These are phyloP conservation scores for Pitta sordida DNA, from an alignment of 2,113 vertebrate species.

Conservation along the genomic window DNA sequence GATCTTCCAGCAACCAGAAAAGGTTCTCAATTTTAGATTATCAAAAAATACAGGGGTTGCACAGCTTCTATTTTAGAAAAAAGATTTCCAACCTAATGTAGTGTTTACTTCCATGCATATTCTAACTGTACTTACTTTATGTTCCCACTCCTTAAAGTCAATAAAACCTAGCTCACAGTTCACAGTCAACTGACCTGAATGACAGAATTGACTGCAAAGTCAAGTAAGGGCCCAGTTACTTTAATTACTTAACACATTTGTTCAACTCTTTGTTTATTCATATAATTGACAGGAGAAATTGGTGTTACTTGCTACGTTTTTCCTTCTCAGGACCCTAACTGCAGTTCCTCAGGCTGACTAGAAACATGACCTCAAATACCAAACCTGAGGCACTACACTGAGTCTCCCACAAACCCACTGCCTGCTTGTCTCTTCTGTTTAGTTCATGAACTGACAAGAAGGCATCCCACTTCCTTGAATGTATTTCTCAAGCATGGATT, in stretches of 20 bases:
- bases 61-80: neutral
- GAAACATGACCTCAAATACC: neutral
- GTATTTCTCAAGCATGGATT: neutral
- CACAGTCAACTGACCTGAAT: neutral
- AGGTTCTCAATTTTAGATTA: neutral
- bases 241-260: neutral
- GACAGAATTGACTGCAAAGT: neutral
- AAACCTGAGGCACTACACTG: neutral
- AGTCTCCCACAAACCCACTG: neutral
- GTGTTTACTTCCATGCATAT: neutral
- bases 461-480: fast-evolving
- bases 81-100: neutral
- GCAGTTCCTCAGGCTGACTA: neutral
- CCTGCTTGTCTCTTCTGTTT: neutral
- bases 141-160: neutral
- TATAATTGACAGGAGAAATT: neutral
- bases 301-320: neutral
- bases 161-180: neutral
- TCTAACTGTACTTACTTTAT: neutral
- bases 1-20: neutral
- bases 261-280: neutral
- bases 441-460: neutral
- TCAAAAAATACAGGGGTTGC: neutral
- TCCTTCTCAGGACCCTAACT: neutral
- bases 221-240: neutral